A percentile compares a stretch with the other conserved stretches of the same genome.
Evolutionary conservation across 2,797 vertebrate genomes (phyloP).

Genomic region (Sebastes hubbsi): DNA sequence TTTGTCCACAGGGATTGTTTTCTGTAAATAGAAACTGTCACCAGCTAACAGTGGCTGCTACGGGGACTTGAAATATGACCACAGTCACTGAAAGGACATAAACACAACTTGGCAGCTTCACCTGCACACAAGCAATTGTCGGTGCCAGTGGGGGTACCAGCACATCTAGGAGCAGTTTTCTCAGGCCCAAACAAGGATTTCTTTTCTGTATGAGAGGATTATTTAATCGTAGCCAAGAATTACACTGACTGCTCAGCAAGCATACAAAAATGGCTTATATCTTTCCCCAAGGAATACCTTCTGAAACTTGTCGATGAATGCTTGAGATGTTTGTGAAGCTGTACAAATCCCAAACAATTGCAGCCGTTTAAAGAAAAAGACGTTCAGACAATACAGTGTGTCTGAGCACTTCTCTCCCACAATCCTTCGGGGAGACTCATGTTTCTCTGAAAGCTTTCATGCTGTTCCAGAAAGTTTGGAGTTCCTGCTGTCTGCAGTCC

Average conservation of each 20-base stretch:
- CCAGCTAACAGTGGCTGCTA: constrained; percentile 49
- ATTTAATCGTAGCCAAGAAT: neutral
- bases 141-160: constrained; percentile 10
- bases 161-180: constrained; percentile 8
- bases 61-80: constrained; percentile 69
- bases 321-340: constrained; percentile 11
- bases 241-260: constrained; percentile 3
- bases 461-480: constrained; percentile 55
- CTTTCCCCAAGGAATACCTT: neutral
- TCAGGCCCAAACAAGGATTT: constrained; percentile 10
- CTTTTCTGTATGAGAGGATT: constrained; percentile 1
- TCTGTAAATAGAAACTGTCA: constrained; percentile 74
- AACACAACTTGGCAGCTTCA: constrained; percentile 58
- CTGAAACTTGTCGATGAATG: neutral
- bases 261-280: neutral
- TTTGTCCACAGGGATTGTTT: constrained; percentile 70
- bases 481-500: constrained; percentile 62
- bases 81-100: constrained; percentile 52
- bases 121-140: constrained; percentile 42
- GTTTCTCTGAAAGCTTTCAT: constrained; percentile 73
- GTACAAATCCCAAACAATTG: constrained; percentile 11
- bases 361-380: neutral
- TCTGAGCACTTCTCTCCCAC: constrained; percentile 43
- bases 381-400: constrained; percentile 33
- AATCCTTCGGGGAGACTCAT: constrained; percentile 56